Evolutionary conservation across 2,113 vertebrate genomes (phyloP).

Genomic region (Geococcyx californianus): DNA sequence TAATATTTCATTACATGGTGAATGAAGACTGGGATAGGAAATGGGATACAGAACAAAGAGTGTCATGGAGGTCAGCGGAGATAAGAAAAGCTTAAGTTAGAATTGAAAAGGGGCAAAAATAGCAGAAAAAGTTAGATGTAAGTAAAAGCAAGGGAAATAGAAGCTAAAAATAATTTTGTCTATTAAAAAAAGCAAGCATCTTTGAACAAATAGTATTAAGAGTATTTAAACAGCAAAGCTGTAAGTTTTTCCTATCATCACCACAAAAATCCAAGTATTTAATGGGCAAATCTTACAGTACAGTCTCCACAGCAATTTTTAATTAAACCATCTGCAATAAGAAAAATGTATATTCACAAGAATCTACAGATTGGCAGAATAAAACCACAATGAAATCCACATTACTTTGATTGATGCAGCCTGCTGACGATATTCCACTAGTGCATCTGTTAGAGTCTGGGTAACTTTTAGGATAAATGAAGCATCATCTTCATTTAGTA

Average conservation of each 20-base stretch:
- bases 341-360: not conserved
- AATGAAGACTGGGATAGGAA: not conserved
- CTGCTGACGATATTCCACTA: conserved; percentile 58
- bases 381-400: not conserved
- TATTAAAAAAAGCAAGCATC: not conserved
- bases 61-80: not conserved
- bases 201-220: not conserved
- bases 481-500: conserved; percentile 62
- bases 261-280: not conserved
- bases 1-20: not conserved
- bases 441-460: conserved; percentile 49
- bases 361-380: not conserved
- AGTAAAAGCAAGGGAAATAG: not conserved
- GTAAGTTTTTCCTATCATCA: not conserved
- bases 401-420: conserved; percentile 40
- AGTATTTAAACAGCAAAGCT: not conserved
- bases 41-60: not conserved
- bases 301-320: not conserved
- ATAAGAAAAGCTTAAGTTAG: not conserved
- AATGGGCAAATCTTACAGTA: not conserved
- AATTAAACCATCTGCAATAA: not conserved
- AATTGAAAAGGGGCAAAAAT: not conserved
- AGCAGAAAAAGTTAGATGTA: not conserved
- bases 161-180: not conserved
- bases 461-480: conserved; percentile 66